These are phyloP conservation scores for Noctua janthe DNA, from an alignment of 2,888 invertebrate genomes.

Conservation along the genomic window DNA sequence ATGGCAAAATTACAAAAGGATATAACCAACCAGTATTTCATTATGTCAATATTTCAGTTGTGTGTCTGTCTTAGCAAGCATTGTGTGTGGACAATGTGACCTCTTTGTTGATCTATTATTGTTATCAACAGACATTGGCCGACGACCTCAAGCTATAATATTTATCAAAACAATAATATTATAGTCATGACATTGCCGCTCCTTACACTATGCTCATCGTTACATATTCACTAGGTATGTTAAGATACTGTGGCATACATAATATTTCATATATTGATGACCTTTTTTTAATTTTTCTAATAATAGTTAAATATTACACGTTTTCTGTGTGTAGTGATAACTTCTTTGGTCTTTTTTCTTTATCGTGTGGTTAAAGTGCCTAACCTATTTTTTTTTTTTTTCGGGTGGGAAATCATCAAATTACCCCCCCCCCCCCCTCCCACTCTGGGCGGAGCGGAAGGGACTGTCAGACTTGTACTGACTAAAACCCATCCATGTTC, in stretches of 20 bases:
- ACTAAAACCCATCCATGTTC: no score
- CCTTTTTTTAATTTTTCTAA: neutral
- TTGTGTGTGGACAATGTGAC: constrained; percentile 58
- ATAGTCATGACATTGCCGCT: constrained; percentile 63
- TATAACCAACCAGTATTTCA: neutral
- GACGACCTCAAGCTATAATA: constrained; percentile 63
- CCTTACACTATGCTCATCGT: constrained; percentile 1
- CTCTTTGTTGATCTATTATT: constrained; percentile 60
- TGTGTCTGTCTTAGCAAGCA: constrained; percentile 19
- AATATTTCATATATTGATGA: neutral
- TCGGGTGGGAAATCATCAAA: no score
- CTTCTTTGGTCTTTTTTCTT: neutral
- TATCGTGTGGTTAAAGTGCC: no score
- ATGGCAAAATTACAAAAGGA: constrained; percentile 6
- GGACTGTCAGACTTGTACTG: no score
- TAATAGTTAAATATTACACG: neutral
- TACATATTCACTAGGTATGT: constrained; percentile 15
- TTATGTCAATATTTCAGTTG: neutral
- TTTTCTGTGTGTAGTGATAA: neutral
- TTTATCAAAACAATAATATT: constrained; percentile 71
- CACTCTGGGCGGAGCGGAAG: no score
- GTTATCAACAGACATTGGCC: constrained; percentile 68
- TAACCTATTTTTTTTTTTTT: no score
- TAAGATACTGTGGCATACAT: constrained; percentile 6
- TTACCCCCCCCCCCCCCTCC: no score